Base-by-base conservation (phyloP, 1,140 invertebrate species). In the Cheumatopsyche charites region DNA sequence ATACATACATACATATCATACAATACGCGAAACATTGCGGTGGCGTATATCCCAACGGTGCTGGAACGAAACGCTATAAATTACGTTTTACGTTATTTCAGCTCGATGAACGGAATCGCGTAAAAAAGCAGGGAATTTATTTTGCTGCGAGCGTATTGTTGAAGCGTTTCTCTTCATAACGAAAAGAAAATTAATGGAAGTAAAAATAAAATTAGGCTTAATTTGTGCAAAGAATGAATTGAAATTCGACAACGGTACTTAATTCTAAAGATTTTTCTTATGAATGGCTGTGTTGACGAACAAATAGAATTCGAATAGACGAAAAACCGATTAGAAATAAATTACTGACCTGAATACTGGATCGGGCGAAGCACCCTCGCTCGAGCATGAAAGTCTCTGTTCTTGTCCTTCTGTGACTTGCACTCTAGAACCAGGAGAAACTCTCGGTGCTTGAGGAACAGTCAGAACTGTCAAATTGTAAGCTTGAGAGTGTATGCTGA, bases 401-500 rank as follows among this genome's bases (percentile, higher is more conserved):
- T 87, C 84, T 74, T 91, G 88, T 4, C 90, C 92, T 78, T 97
- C 94, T 9, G 92, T 93, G 7, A 92, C 92, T 0, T 88, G 87
- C 7, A 90, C 89, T 62, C 86, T 86, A 5, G 86, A 82, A 11
- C 89, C 87, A 0, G 94, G 92, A 0, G 87, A 87, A 47, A 96
- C 90, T 52, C 87, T 82, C 0, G 95, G 94, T 15, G 90, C 86
- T 62, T 91, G 91, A 0, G 95, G 95, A 11, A 90, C 88, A 19
- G 93, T 91, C 6, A 97, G 85, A 12, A 97, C 94, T 4, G 94
- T 95, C 61, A 97, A 84, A 52, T 89, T 88, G 77, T 95, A 90
- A 41, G 89, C 89, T 81, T 95, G 92, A 67, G 90, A 89, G 82
- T 95, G 93, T 19, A 95, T 84, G 78, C 93, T 92, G 7, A 88